phyloP scores from a whole-genome alignment of 2,888 invertebrate species.

The Coronaproctus castanopsis region DNA sequence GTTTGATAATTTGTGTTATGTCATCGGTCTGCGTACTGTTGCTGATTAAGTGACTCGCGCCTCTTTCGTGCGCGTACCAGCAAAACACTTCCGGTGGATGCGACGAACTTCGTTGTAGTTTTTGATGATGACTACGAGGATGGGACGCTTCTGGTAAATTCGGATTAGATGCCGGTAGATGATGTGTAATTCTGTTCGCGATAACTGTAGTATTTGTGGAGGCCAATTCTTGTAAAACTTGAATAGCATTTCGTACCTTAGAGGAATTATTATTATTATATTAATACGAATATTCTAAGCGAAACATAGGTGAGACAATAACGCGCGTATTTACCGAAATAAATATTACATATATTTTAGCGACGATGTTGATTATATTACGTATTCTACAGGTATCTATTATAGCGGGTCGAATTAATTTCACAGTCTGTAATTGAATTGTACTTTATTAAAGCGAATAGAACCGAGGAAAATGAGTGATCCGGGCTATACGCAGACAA shows the following conservation, averaged over 20 bases:
- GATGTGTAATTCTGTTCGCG: constrained; percentile 31
- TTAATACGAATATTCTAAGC: no score
- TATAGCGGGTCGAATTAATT: no score
- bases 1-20: constrained; percentile 11
- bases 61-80: constrained; percentile 32
- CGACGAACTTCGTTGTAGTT: constrained; percentile 54
- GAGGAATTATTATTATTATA: no score
- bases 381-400: no score
- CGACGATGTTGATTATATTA: no score
- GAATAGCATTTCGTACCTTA: constrained; percentile 61
- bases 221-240: constrained; percentile 62
- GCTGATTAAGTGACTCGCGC: constrained; percentile 1
- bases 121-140: constrained; percentile 21
- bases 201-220: constrained; percentile 30
- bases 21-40: constrained; percentile 5
- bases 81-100: constrained; percentile 70
- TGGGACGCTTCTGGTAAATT: constrained; percentile 34
- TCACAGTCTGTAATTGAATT: no score
- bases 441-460: no score
- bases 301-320: no score
- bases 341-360: no score
- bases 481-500: no score
- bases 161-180: constrained; percentile 51
- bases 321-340: no score
- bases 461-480: no score